phyloP scores from a whole-genome alignment of 2,113 vertebrate genomes.

The Sinocyclocheilus maitianheensis region DNA sequence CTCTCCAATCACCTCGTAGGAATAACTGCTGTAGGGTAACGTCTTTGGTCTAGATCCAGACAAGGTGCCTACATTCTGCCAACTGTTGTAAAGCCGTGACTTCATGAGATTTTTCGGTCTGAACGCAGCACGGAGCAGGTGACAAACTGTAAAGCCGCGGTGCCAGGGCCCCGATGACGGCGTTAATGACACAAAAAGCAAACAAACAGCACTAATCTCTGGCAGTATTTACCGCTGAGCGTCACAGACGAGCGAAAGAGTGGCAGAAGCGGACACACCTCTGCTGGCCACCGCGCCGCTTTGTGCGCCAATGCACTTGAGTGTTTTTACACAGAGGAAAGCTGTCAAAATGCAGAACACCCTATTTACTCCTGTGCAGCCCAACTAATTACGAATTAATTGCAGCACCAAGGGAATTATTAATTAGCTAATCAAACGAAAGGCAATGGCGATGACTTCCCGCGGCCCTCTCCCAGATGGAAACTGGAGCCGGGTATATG shows the following conservation, averaged over 20 bases:
- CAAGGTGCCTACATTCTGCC: not conserved
- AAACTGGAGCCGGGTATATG: slow-evolving; percentile 81
- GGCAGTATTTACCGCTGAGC: slow-evolving; percentile 62
- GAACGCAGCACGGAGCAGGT: slow-evolving; percentile 56
- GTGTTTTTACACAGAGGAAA: slow-evolving; percentile 27
- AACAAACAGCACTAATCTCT: slow-evolving; percentile 67
- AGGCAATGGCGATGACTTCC: slow-evolving; percentile 67
- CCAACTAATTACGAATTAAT: slow-evolving; percentile 75
- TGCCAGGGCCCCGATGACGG: slow-evolving; percentile 52
- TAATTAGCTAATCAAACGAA: slow-evolving; percentile 86
- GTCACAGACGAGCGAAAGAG: slow-evolving; percentile 37
- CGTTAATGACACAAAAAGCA: slow-evolving; percentile 65
- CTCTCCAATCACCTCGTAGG: not conserved
- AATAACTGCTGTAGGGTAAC: not conserved
- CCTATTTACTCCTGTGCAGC: slow-evolving; percentile 13
- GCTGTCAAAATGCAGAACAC: slow-evolving; percentile 19
- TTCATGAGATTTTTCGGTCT: slow-evolving; percentile 4
- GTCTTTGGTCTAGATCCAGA: not conserved
- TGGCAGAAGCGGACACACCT: not conserved
- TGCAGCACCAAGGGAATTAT: slow-evolving; percentile 71
- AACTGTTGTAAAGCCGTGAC: slow-evolving; percentile 5
- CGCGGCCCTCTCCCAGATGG: slow-evolving; percentile 62
- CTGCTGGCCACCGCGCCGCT: not conserved
- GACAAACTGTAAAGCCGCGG: slow-evolving; percentile 46
- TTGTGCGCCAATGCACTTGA: not conserved